Percentiles rank a stretch among this genome's conserved stretches.
Evolutionary conservation across 1,140 invertebrate species (phyloP).

Genomic region (Pentalonia nigronervosa): DNA sequence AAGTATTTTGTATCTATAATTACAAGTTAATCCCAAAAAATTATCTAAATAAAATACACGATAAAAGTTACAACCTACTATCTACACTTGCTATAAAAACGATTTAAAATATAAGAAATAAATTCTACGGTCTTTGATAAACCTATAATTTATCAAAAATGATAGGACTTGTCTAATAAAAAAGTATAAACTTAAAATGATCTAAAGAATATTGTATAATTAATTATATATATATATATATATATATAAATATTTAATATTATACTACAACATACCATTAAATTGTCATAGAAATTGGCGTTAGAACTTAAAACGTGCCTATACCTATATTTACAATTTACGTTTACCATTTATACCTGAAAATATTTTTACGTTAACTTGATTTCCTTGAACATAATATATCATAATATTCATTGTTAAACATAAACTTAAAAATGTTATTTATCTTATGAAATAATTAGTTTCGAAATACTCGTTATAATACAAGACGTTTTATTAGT

Average conservation of each 20-base stretch:
- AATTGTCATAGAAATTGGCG: neutral
- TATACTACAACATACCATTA: neutral
- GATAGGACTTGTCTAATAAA: neutral
- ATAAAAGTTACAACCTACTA: neutral
- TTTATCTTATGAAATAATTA: neutral
- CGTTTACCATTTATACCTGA: neutral
- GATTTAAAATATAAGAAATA: neutral
- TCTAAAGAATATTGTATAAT: neutral
- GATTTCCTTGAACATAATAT: constrained; percentile 13
- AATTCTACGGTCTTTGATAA: constrained; percentile 1
- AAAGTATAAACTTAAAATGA: neutral
- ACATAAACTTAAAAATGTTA: neutral
- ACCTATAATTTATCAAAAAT: constrained; percentile 6
- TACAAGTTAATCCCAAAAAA: neutral
- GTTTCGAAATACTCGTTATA: neutral
- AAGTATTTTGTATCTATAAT: neutral
- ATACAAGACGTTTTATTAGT: neutral
- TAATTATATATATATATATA: neutral
- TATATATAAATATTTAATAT: neutral
- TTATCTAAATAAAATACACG: neutral
- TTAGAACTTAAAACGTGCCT: neutral
- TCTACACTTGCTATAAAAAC: neutral
- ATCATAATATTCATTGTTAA: neutral
- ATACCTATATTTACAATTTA: neutral
- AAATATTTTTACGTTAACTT: neutral